Percentiles rank a stretch among this genome's conserved stretches.
Conservation (phyloP, 35 echinoderm and acorn worm species). For the Lytechinus pictus region DNA sequence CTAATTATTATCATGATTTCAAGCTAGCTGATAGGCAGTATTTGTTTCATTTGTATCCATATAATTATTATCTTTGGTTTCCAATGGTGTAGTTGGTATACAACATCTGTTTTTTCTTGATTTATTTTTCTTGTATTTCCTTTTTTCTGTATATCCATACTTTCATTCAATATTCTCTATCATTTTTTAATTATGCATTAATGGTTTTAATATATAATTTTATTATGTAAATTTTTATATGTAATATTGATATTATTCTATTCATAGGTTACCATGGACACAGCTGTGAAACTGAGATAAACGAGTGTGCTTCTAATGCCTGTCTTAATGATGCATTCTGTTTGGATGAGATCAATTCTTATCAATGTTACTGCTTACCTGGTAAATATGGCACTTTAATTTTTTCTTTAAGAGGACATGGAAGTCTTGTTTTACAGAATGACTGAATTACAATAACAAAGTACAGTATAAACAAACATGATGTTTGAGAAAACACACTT, state of each 20-base stretch:
- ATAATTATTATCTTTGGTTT: no score
- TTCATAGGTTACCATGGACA: constrained; percentile 60
- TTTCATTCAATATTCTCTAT: background rate
- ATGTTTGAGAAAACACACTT: no score
- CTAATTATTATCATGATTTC: no score
- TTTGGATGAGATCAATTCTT: constrained; percentile 39
- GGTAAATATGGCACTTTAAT: background rate
- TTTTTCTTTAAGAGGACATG: no score
- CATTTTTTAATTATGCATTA: background rate
- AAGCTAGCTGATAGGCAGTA: no score
- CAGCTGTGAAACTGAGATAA: constrained; percentile 65
- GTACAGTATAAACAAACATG: no score
- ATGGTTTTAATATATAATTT: background rate
- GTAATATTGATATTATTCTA: background rate
- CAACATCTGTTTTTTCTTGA: no score
- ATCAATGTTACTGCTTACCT: constrained; percentile 71
- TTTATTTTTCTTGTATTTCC: no score
- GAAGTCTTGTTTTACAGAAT: no score
- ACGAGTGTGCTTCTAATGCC: constrained; percentile 58
- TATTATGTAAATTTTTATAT: background rate
- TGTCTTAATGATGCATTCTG: constrained; percentile 70
- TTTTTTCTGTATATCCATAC: background rate
- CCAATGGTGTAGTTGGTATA: no score
- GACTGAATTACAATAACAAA: no score
- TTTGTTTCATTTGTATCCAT: no score